Percentiles rank a stretch among this genome's conserved stretches.
phyloP scores from a whole-genome alignment of 2,113 vertebrate species.

The Anser cygnoides region DNA sequence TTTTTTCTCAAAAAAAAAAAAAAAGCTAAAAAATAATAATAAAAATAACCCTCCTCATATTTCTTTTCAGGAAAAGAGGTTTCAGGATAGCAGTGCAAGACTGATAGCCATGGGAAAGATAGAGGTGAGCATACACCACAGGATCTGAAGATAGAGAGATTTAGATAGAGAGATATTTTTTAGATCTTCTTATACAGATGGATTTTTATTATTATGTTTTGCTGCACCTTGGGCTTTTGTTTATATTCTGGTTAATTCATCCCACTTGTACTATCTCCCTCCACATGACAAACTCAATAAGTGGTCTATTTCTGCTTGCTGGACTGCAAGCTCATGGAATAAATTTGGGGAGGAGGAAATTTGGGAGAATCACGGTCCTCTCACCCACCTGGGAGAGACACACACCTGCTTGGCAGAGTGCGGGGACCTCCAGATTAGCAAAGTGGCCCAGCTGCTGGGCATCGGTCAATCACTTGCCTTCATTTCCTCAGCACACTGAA shows the following conservation, averaged over 20 bases:
- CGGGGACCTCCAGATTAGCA: neutral
- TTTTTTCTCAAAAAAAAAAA: neutral
- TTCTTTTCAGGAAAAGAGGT: conserved; percentile 7
- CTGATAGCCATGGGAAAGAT: neutral
- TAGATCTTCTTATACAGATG: neutral
- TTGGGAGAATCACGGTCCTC: neutral
- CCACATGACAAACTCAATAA: neutral
- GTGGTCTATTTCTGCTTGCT: neutral
- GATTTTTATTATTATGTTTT: neutral
- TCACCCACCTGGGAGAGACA: neutral
- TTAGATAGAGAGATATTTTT: neutral
- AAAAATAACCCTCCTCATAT: neutral
- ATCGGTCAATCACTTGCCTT: neutral
- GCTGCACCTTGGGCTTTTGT: neutral
- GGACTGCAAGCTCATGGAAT: neutral
- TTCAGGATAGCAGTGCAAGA: neutral
- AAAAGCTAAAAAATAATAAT: neutral
- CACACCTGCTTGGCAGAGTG: neutral
- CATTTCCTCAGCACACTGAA: neutral
- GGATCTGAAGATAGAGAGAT: neutral
- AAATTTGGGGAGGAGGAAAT: neutral
- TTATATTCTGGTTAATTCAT: neutral
- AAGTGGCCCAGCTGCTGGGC: neutral
- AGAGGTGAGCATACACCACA: neutral
- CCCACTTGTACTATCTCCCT: neutral